Conservation (phyloP, 92 coral and sea anemone genomes). For the Umimayanthus chanpuru region DNA sequence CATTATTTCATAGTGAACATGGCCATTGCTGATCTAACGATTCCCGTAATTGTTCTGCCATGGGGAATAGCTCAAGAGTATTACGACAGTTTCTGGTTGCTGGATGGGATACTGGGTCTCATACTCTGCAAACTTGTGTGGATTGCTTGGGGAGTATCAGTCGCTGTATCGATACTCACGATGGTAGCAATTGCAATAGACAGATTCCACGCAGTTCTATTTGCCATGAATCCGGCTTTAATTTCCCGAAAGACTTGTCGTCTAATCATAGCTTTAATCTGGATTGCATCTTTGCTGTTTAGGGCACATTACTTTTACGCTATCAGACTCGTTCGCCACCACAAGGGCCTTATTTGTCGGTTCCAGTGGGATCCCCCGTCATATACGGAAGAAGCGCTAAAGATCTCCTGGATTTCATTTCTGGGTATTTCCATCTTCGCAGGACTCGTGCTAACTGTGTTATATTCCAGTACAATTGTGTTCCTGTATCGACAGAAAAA, state of each 20-base stretch:
- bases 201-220: constrained; percentile 32
- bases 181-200: constrained; percentile 23
- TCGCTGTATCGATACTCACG: constrained; percentile 19
- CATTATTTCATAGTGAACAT: constrained; percentile 41
- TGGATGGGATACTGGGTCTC: constrained; percentile 12
- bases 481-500: constrained; percentile 6
- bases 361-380: constrained; percentile 1
- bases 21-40: constrained; percentile 28
- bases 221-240: constrained; percentile 27
- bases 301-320: constrained; percentile 24
- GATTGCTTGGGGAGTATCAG: constrained; percentile 7
- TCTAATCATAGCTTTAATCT: not conserved
- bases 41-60: constrained; percentile 14
- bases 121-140: not conserved
- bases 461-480: not conserved
- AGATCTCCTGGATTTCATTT: constrained; percentile 8
- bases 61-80: constrained; percentile 11
- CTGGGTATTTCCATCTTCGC: not conserved
- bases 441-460: not conserved
- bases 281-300: not conserved
- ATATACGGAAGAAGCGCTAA: not conserved
- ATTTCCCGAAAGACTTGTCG: constrained; percentile 26
- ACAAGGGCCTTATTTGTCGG: not conserved
- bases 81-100: not conserved
- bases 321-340: not conserved